phyloP scores from a whole-genome alignment of 2,888 invertebrate genomes.

The Andrena bucephala region DNA sequence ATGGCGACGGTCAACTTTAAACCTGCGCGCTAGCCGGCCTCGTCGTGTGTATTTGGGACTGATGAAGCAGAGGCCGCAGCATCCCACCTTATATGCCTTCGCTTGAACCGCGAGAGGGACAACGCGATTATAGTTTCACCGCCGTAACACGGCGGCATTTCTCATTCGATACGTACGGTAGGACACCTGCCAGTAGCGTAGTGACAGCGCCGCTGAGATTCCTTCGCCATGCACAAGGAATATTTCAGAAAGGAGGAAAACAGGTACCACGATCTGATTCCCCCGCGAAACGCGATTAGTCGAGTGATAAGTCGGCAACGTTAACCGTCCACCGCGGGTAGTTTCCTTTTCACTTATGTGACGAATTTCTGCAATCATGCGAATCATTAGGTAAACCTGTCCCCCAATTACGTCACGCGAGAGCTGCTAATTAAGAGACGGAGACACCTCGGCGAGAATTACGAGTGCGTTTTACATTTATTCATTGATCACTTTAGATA shows the following conservation, averaged over 20 bases:
- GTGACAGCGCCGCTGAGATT: slow-evolving; percentile 34
- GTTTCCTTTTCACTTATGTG: too few relatives aligned
- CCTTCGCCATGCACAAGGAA: slow-evolving; percentile 8
- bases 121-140: slow-evolving; percentile 78
- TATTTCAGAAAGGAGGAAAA: slow-evolving; percentile 20
- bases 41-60: slow-evolving; percentile 83
- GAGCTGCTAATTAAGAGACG: neutral
- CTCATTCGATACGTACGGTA: slow-evolving; percentile 72
- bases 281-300: neutral
- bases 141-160: slow-evolving; percentile 72
- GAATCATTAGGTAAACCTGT: neutral
- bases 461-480: neutral
- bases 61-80: slow-evolving; percentile 82
- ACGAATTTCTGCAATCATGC: neutral
- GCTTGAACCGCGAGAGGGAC: slow-evolving; percentile 78
- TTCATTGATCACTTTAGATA: neutral
- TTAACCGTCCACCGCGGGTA: neutral
- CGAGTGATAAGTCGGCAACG: neutral
- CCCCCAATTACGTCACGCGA: neutral
- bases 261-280: neutral
- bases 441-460: neutral
- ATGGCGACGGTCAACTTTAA: slow-evolving; percentile 77
- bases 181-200: slow-evolving; percentile 78
- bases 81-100: slow-evolving; percentile 85
- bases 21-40: slow-evolving; percentile 78